These are phyloP conservation scores for Carcina quercana DNA, from an alignment of 2,888 invertebrate genomes.

Conservation along the genomic window DNA sequence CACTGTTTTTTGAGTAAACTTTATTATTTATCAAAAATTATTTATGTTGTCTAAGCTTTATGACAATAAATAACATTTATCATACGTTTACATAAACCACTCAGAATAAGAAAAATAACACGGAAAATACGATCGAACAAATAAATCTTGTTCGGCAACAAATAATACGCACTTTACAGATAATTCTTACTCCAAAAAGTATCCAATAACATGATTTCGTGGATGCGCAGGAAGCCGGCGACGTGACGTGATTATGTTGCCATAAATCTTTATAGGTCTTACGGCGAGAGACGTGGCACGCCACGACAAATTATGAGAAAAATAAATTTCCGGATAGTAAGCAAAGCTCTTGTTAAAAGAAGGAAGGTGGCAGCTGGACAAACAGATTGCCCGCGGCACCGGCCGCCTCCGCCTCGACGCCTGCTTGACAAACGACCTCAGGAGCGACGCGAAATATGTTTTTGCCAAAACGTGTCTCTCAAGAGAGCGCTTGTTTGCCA, in stretches of 20 bases:
- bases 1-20: too few species aligned
- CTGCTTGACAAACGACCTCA: slow-evolving; percentile 48
- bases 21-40: too few species aligned
- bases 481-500: slow-evolving; percentile 3
- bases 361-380: slow-evolving; percentile 62
- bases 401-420: slow-evolving; percentile 21
- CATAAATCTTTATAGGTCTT: slow-evolving; percentile 31
- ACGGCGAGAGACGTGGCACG: slow-evolving; percentile 25
- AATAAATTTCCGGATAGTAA: slow-evolving; percentile 56
- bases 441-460: slow-evolving; percentile 41
- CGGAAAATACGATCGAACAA: too few species aligned
- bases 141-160: too few species aligned
- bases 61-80: too few species aligned
- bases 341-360: slow-evolving; percentile 63
- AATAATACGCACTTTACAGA: too few species aligned
- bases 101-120: not conserved
- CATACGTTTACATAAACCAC: not conserved
- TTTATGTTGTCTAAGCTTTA: too few species aligned
- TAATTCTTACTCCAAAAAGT: slow-evolving; percentile 13
- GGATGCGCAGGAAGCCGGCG: slow-evolving; percentile 11
- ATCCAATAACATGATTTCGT: slow-evolving; percentile 10
- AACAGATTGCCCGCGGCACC: slow-evolving; percentile 53
- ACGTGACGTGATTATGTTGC: slow-evolving; percentile 18
- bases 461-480: slow-evolving; percentile 29
- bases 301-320: slow-evolving; percentile 41